Evolutionary conservation across 2,113 vertebrate genomes (phyloP).

Genomic region (Regulus satrapa): DNA sequence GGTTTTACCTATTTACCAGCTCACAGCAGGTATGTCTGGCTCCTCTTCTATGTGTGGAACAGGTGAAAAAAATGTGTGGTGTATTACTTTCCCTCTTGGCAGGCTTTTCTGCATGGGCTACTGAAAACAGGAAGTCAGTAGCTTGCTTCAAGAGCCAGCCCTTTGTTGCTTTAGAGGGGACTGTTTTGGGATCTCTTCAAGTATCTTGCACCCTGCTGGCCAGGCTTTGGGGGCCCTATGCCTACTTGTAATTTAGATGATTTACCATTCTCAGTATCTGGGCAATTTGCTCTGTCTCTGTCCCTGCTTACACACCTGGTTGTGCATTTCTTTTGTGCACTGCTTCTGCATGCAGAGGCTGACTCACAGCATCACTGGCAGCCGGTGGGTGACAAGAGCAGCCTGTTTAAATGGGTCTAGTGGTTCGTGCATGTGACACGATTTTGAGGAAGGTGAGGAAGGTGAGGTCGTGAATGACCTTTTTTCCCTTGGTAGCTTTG

Average conservation of each 20-base stretch:
- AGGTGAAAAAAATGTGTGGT: neutral
- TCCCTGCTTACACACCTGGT: neutral
- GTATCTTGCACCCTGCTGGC: neutral
- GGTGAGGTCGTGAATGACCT: neutral
- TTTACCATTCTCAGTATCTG: neutral
- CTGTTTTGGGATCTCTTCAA: neutral
- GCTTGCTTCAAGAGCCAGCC: neutral
- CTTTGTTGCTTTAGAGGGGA: accelerated
- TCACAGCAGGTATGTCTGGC: neutral
- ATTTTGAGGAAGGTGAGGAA: neutral
- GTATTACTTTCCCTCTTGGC: neutral
- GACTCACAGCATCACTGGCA: neutral
- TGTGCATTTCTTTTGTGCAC: neutral
- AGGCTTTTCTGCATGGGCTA: neutral
- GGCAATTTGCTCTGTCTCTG: neutral
- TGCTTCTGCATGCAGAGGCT: neutral
- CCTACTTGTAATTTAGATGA: neutral
- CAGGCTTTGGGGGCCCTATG: neutral
- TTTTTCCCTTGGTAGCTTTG: neutral
- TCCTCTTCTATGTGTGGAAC: accelerated
- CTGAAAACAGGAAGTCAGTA: neutral
- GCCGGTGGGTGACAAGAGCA: neutral
- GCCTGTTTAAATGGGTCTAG: neutral
- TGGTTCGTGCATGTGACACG: neutral
- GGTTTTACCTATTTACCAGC: neutral